Percentiles rank a stretch among this genome's conserved stretches.
phyloP scores from a whole-genome alignment of 1,140 invertebrate genomes.

The Trichonephila clavipes region DNA sequence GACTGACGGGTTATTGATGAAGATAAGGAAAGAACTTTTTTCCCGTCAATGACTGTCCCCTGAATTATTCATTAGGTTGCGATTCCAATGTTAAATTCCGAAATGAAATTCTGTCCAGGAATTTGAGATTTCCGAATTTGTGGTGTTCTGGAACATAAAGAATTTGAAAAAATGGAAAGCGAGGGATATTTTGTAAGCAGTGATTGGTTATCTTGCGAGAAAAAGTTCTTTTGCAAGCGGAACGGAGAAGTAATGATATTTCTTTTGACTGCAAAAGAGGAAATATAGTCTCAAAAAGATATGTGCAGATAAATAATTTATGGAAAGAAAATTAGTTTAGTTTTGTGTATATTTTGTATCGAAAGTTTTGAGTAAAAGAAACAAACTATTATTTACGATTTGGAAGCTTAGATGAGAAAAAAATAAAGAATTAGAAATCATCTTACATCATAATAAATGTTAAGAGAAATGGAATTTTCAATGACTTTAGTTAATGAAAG shows the following conservation, averaged over 20 bases:
- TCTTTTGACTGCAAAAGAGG: too few relatives aligned
- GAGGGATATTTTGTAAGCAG: not conserved
- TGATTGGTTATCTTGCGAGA: not conserved
- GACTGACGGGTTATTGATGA: not conserved
- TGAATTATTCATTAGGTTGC: slow-evolving; percentile 35
- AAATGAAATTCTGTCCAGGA: slow-evolving; percentile 36
- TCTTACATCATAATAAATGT: too few relatives aligned
- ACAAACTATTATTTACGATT: too few relatives aligned
- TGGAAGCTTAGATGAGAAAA: too few relatives aligned
- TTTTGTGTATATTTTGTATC: too few relatives aligned
- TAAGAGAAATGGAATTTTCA: too few relatives aligned
- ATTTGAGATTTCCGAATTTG: slow-evolving; percentile 25
- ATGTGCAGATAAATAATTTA: not conserved
- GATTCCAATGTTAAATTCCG: not conserved
- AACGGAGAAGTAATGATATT: not conserved
- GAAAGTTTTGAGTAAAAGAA: too few relatives aligned
- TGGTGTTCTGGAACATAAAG: not conserved
- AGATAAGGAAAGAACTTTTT: not conserved
- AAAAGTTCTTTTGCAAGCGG: not conserved
- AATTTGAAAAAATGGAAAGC: not conserved
- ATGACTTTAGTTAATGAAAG: too few relatives aligned
- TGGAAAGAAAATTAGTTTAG: not conserved
- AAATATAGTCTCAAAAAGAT: not conserved
- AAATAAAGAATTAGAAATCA: too few relatives aligned
- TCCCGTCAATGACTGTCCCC: not conserved